phyloP scores from a whole-genome alignment of 2,888 invertebrate genomes.

The Eristalinus aeneus region DNA sequence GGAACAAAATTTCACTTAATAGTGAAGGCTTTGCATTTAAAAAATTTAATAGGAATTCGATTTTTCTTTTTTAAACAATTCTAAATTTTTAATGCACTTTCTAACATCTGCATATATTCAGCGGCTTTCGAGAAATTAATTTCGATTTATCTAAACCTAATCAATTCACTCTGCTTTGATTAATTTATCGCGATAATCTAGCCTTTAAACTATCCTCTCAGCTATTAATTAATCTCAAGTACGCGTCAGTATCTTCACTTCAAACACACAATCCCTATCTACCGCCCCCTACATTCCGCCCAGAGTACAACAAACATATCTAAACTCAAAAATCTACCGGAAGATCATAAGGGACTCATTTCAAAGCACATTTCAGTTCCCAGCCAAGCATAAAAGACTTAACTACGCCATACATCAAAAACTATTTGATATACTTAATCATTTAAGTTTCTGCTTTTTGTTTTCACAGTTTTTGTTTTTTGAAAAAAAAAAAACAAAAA shows the following conservation, averaged over 20 bases:
- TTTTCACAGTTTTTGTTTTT: background rate
- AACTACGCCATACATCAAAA: constrained; percentile 45
- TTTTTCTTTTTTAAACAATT: too few species aligned
- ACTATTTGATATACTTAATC: constrained; percentile 47
- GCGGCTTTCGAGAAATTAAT: background rate
- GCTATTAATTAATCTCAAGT: constrained; percentile 23
- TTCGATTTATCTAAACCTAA: constrained; percentile 14
- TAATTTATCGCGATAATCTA: constrained; percentile 19
- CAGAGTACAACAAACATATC: background rate
- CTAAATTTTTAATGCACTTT: too few species aligned
- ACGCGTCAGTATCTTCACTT: background rate
- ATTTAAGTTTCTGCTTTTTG: constrained; percentile 25
- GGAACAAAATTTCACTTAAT: too few species aligned
- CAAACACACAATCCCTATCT: background rate
- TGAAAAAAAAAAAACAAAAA: background rate
- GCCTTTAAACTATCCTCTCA: background rate
- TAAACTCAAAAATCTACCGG: background rate
- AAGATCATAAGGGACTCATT: background rate
- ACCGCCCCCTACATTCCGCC: background rate
- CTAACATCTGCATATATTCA: too few species aligned
- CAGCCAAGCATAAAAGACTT: background rate
- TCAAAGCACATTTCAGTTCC: background rate
- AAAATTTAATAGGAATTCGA: too few species aligned
- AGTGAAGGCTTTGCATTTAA: too few species aligned
- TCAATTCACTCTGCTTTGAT: constrained; percentile 4